These are phyloP conservation scores for Nixonia krombeini DNA, from an alignment of 1,140 invertebrate genomes.

Conservation along the genomic window DNA sequence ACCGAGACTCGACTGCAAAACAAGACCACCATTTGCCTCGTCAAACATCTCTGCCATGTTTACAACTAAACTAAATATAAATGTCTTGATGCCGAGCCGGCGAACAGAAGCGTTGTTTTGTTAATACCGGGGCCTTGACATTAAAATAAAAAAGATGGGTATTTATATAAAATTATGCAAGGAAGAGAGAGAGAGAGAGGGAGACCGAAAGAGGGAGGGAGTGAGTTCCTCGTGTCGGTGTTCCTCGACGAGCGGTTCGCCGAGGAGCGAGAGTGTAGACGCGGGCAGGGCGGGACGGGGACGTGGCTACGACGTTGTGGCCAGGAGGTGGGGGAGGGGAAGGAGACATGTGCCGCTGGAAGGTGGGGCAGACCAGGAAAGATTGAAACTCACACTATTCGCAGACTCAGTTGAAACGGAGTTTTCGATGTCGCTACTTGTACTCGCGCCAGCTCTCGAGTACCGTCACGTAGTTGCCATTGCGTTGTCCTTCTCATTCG, in stretches of 20 bases:
- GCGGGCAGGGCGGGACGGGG: not conserved
- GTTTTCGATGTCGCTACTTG: conserved; percentile 24
- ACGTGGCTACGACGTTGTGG: not conserved
- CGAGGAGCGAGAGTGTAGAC: not conserved
- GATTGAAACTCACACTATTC: conserved; percentile 24
- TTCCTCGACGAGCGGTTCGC: not conserved
- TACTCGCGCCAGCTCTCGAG: conserved; percentile 4
- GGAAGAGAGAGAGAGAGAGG: no score
- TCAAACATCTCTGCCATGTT: not conserved
- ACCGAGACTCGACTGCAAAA: no score
- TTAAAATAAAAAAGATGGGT: conserved; percentile 30
- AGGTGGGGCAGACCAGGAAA: conserved; percentile 22
- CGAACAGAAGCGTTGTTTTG: conserved; percentile 4
- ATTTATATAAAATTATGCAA: conserved; percentile 35
- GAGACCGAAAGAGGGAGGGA: no score
- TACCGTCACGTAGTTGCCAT: not conserved
- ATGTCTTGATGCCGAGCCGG: conserved; percentile 4
- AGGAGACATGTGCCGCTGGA: conserved; percentile 1
- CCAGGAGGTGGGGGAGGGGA: not conserved
- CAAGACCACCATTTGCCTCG: no score
- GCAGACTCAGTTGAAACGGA: conserved; percentile 34
- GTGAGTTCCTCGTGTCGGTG: not conserved
- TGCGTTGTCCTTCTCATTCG: conserved; percentile 18
- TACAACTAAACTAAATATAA: conserved; percentile 5
- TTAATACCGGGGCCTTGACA: conserved; percentile 19